Conservation (phyloP, 2,888 invertebrate species). For the Drosophila villosipedis region DNA sequence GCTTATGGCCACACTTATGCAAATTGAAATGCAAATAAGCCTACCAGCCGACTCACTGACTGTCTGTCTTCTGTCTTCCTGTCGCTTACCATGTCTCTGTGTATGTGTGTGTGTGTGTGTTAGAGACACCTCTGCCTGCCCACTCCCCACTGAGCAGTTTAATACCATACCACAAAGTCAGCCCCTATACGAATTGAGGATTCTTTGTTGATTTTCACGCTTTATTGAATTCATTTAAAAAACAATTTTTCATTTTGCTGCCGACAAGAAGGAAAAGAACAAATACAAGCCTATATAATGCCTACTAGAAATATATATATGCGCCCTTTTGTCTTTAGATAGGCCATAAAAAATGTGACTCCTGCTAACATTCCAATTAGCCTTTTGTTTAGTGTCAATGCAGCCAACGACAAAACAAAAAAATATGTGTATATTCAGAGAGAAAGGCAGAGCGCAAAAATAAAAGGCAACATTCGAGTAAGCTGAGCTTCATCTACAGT, state of each 20-base stretch:
- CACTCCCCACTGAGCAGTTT: not conserved
- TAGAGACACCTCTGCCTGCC: not conserved
- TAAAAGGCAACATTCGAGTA: conserved; percentile 40
- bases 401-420: conserved; percentile 44
- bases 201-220: conserved; percentile 59
- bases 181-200: conserved; percentile 31
- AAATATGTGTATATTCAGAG: not conserved
- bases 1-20: conserved; percentile 72
- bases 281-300: conserved; percentile 23
- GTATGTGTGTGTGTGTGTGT: conserved; percentile 1
- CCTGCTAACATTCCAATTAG: conserved; percentile 73
- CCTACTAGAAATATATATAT: conserved; percentile 12
- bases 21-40: conserved; percentile 80
- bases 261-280: conserved; percentile 7
- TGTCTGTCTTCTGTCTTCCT: conserved; percentile 14
- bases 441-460: not conserved
- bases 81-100: conserved; percentile 7
- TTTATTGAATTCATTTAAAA: conserved; percentile 82
- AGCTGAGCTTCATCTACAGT: conserved; percentile 53
- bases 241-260: conserved; percentile 74
- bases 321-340: conserved; percentile 37
- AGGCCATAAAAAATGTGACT: conserved; percentile 48
- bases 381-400: conserved; percentile 76
- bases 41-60: conserved; percentile 33
- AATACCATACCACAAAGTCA: conserved; percentile 24